A percentile compares a stretch with the other conserved stretches of the same genome.
phyloP scores from a whole-genome alignment of 53 echinoderm and acorn worm species.

The Temnopleurus reevesii region DNA sequence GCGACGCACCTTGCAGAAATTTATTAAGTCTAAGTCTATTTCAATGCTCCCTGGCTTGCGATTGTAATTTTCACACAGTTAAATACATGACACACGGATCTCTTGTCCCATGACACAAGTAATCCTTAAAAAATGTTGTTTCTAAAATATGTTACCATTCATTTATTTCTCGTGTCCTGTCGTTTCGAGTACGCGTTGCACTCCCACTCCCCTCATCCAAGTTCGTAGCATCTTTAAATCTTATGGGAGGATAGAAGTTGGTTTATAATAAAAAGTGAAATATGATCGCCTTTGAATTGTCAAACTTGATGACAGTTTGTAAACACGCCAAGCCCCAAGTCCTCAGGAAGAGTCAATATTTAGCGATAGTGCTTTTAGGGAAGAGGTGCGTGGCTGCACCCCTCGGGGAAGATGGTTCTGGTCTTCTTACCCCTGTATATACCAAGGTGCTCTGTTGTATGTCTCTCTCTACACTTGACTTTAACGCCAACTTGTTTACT shows the following conservation, averaged over 20 bases:
- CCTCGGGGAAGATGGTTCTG: neutral
- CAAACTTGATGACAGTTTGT: slow-evolving; percentile 46
- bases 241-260: neutral
- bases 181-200: too few species aligned
- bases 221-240: neutral
- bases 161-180: too few species aligned
- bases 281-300: slow-evolving; percentile 36
- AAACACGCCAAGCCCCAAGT: neutral
- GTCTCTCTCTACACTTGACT: slow-evolving; percentile 20
- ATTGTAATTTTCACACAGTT: too few species aligned
- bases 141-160: too few species aligned
- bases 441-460: neutral
- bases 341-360: slow-evolving; percentile 55
- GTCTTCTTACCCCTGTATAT: neutral
- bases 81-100: too few species aligned
- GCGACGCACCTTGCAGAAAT: too few species aligned
- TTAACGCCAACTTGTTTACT: too few species aligned
- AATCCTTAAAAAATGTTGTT: too few species aligned
- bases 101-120: too few species aligned
- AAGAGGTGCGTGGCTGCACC: slow-evolving; percentile 43
- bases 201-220: neutral
- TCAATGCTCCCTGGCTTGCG: too few species aligned
- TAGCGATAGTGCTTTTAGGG: slow-evolving; percentile 55
- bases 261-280: slow-evolving; percentile 27
- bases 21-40: too few species aligned